These are phyloP conservation scores for Yponomeuta malinellus DNA, from an alignment of 2,888 invertebrate genomes.

Conservation along the genomic window DNA sequence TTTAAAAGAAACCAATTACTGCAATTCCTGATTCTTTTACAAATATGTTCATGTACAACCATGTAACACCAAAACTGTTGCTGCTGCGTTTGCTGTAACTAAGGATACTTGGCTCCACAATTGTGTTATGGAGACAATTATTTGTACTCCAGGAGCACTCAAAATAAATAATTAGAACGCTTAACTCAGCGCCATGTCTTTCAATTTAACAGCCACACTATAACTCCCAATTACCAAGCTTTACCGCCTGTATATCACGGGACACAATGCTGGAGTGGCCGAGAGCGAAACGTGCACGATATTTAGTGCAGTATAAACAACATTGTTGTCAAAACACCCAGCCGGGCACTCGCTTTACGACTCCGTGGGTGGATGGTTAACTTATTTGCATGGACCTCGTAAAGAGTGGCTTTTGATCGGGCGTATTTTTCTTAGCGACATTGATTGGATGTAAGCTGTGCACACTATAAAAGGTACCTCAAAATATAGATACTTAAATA, in stretches of 20 bases:
- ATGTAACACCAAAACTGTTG: no score
- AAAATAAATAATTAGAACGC: not conserved
- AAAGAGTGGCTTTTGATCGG: conserved; percentile 25
- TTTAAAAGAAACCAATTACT: no score
- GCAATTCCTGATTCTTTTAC: no score
- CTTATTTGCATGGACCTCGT: conserved; percentile 35
- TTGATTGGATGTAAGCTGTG: not conserved
- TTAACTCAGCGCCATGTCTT: not conserved
- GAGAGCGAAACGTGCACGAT: conserved; percentile 35
- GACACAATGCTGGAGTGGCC: not conserved
- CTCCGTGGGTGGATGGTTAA: conserved; percentile 29
- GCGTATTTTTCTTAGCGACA: conserved; percentile 3
- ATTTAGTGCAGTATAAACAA: conserved; percentile 39
- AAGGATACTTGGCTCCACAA: no score
- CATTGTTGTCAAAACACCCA: conserved; percentile 39
- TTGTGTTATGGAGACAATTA: no score
- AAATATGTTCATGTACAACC: no score
- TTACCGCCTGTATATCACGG: conserved; percentile 11
- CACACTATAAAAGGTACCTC: not conserved
- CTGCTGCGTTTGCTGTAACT: no score
- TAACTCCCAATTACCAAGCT: conserved; percentile 58
- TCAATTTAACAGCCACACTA: conserved; percentile 36
- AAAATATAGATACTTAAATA: not conserved
- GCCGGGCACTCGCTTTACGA: conserved; percentile 28
- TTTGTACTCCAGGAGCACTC: no score